These are phyloP conservation scores for Aspidoscelis tigris DNA, from an alignment of 2,113 vertebrate genomes.

Conservation along the genomic window DNA sequence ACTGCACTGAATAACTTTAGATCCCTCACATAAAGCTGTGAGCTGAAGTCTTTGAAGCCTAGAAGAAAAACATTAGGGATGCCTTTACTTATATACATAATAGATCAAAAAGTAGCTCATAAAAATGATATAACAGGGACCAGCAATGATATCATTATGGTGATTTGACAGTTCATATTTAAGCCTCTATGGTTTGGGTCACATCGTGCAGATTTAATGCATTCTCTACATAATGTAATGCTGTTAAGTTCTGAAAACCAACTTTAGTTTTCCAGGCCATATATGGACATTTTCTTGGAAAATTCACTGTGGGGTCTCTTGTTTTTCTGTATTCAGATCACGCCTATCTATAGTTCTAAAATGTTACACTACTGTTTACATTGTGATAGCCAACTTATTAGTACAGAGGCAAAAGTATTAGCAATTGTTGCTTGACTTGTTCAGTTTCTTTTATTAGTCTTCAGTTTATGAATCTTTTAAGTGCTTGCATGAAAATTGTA, in stretches of 20 bases:
- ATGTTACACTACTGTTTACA: too few relatives aligned
- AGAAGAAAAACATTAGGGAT: not conserved
- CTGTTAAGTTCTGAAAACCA: not conserved
- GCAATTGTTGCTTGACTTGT: too few relatives aligned
- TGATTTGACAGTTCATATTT: not conserved
- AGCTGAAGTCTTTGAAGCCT: not conserved
- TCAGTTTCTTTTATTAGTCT: too few relatives aligned
- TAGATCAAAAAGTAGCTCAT: constrained; percentile 24
- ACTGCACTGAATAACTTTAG: constrained; percentile 5
- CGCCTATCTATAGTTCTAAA: not conserved
- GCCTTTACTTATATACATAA: constrained; percentile 26
- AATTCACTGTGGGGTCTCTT: not conserved
- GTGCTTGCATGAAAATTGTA: too few relatives aligned
- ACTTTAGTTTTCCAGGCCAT: not conserved
- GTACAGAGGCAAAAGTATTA: not conserved
- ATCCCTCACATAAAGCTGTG: not conserved
- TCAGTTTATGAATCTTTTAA: too few relatives aligned
- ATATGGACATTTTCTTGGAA: not conserved
- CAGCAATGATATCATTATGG: not conserved
- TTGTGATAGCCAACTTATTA: not conserved
- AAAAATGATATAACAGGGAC: constrained; percentile 17
- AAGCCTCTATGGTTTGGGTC: not conserved
- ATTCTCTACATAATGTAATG: not conserved
- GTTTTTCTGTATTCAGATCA: not conserved
- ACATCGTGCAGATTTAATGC: not conserved